Conservation (phyloP, 2,888 invertebrate genomes). For the Venusia cambrica region DNA sequence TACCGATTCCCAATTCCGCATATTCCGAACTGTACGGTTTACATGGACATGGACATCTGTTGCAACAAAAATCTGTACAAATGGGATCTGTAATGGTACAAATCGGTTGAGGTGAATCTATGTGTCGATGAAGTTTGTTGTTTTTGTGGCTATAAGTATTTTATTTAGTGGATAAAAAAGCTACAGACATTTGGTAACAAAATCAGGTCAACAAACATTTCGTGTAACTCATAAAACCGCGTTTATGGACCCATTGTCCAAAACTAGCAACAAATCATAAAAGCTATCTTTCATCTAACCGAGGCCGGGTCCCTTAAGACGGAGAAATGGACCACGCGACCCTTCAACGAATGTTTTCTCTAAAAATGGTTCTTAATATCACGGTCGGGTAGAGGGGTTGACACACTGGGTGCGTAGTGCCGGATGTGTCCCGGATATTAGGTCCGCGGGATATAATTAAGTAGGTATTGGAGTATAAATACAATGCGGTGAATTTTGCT, state of each 20-base stretch:
- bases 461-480: background rate
- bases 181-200: too few species aligned
- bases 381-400: slow-evolving; percentile 16
- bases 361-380: slow-evolving; percentile 24
- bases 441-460: slow-evolving; percentile 13
- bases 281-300: slow-evolving; percentile 19
- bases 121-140: too few species aligned
- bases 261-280: slow-evolving; percentile 25
- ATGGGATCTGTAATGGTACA: too few species aligned
- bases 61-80: too few species aligned
- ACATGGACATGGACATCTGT: too few species aligned
- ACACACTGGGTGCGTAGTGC: slow-evolving; percentile 2
- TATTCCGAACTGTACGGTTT: too few species aligned
- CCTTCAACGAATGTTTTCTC: slow-evolving; percentile 15
- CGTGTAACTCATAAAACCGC: slow-evolving; percentile 13
- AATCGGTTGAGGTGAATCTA: too few species aligned
- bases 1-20: too few species aligned
- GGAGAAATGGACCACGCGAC: slow-evolving; percentile 16
- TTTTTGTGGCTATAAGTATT: too few species aligned
- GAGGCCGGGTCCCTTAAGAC: slow-evolving; percentile 9
- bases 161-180: too few species aligned
- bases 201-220: slow-evolving; percentile 3
- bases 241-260: slow-evolving; percentile 15
- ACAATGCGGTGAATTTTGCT: too few species aligned
- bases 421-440: slow-evolving; percentile 14